These are phyloP conservation scores for Leptinotarsa peninsularis DNA, from an alignment of 2,888 invertebrate genomes.

Conservation along the genomic window DNA sequence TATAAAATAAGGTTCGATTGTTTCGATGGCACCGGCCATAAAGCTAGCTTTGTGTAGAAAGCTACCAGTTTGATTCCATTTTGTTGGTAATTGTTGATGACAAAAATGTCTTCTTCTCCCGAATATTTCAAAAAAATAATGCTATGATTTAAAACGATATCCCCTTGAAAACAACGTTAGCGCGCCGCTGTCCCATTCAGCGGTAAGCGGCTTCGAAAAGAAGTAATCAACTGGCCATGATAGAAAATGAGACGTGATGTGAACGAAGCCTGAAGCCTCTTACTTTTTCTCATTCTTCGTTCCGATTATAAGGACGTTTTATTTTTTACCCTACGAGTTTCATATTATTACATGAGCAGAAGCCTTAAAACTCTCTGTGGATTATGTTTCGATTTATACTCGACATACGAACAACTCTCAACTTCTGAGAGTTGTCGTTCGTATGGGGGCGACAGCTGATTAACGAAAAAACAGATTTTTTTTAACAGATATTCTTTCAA, in stretches of 20 bases:
- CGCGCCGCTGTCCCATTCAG: constrained; percentile 12
- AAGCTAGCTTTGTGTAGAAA: too few relatives aligned
- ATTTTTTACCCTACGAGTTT: constrained; percentile 40
- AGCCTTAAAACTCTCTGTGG: not conserved
- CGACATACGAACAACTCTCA: too few relatives aligned
- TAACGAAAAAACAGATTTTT: too few relatives aligned
- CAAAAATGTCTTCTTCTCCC: too few relatives aligned
- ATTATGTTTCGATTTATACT: not conserved
- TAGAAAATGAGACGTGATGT: constrained; percentile 50
- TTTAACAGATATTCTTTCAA: not conserved
- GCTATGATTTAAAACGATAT: not conserved
- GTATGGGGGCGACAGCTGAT: too few relatives aligned
- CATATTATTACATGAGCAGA: constrained; percentile 30
- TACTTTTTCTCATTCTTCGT: constrained; percentile 39
- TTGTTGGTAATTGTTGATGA: too few relatives aligned
- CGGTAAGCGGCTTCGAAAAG: constrained; percentile 24
- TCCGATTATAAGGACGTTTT: constrained; percentile 51
- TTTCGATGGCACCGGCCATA: too few relatives aligned
- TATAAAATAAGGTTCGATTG: too few relatives aligned
- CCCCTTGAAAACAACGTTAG: not conserved
- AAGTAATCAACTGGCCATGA: constrained; percentile 47
- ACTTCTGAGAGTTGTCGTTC: too few relatives aligned
- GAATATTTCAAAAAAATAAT: too few relatives aligned
- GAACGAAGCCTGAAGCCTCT: constrained; percentile 32
- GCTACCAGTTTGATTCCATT: too few relatives aligned